phyloP scores from a whole-genome alignment of 2,888 invertebrate species.

The Stenodera caucasica region DNA sequence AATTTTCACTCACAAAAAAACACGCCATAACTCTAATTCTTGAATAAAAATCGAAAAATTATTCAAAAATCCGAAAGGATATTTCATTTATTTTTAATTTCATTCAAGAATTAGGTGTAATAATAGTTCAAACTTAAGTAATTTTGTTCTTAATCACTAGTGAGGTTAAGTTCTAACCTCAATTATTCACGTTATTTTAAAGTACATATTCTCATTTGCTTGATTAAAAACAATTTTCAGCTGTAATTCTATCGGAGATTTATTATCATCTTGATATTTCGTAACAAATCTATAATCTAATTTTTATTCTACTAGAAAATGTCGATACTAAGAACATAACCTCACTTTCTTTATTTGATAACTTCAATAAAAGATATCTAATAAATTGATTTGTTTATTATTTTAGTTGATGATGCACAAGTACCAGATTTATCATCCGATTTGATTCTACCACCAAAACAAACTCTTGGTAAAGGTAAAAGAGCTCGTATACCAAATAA shows the following conservation, averaged over 20 bases:
- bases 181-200: no score
- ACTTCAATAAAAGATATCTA: not conserved
- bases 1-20: no score
- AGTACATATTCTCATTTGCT: no score
- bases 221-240: no score
- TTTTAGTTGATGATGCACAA: not conserved
- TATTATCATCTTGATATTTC: not conserved
- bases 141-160: no score
- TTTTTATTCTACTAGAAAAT: not conserved
- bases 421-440: constrained; percentile 22
- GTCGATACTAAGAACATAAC: not conserved
- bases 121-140: no score
- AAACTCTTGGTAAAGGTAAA: constrained; percentile 53
- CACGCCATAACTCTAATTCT: no score
- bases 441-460: constrained; percentile 32
- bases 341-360: not conserved
- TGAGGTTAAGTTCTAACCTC: no score
- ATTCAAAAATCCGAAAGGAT: no score
- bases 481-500: constrained; percentile 55
- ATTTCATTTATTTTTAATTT: no score
- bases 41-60: no score
- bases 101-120: no score
- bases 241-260: not conserved
- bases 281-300: not conserved
- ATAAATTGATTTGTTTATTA: not conserved